Evolutionary conservation across 2,888 invertebrate species (phyloP), one percentile per base, ranked within the genome.

Genomic region (Agrochola litura): DNA sequence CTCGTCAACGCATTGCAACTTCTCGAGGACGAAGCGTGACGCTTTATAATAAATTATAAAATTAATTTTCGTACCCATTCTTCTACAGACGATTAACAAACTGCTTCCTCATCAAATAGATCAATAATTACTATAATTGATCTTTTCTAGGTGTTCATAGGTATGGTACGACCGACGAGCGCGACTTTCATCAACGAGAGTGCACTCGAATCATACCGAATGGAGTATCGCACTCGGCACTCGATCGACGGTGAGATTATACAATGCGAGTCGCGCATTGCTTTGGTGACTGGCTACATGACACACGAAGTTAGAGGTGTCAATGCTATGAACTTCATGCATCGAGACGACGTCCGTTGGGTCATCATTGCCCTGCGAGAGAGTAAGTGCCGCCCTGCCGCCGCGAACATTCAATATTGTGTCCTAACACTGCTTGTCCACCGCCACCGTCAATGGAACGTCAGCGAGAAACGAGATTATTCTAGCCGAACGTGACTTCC

Each of bases 201-300:
- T 67, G 89, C 86, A 1, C 77, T 96, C 71, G 95, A 96, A 73
- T 86, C 92, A 1, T 94, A 91, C 88, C 97, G 97, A 77, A 98
- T 99, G 95, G 99, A 99, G 92, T 99, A 99, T 93, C 97, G 98
- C 76, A 99, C 99, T 0, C 97, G 99, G 73, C 99, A 99, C 95
- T 97, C 98, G 54, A 97, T 99, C 66, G 99, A 99, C 93, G 99
- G 99, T 0, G 97, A 98, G 82, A 99, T 99, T 78, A 98, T 99
- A 73, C 98, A 98, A 91, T 98, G 98, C 91, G 99, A 99, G 92
- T 98, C 99, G 89, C 97, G 99, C 89, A 98, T 99, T 86, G 98
- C 99, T 1, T 97, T 98, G 68, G 98, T 99, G n/a, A 98, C 99
- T 49, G 99, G 99, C 2, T 99, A 98, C 93, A 97, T 99, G 98